Conservation (phyloP, 2,797 vertebrate genomes). For the Sebastiscus albofasciatus region DNA sequence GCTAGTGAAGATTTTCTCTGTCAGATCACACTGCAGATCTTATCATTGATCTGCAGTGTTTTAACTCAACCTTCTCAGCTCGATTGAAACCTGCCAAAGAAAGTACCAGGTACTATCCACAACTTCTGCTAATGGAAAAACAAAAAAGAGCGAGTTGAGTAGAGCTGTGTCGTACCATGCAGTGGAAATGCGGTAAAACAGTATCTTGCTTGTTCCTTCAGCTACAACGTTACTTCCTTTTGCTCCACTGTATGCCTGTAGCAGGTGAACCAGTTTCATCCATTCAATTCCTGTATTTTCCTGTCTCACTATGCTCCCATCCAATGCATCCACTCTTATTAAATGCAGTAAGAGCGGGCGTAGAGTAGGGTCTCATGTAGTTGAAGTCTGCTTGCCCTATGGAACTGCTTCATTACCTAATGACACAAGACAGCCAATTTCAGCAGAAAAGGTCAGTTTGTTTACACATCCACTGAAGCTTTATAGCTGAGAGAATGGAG, state of each 20-base stretch:
- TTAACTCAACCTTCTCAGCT: too few species aligned
- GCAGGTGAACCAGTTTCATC: not conserved
- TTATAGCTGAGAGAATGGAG: conserved; percentile 1
- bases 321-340: not conserved
- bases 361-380: not conserved
- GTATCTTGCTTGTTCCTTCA: not conserved
- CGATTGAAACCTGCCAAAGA: too few species aligned
- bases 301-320: not conserved
- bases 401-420: conserved; percentile 32
- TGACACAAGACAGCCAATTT: conserved; percentile 29
- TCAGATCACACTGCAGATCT: too few species aligned
- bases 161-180: too few species aligned
- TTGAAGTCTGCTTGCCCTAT: not conserved
- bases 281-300: not conserved
- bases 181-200: not conserved
- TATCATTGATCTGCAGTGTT: too few species aligned
- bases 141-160: not conserved
- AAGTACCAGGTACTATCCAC: too few species aligned
- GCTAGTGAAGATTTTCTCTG: too few species aligned
- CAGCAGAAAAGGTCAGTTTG: conserved; percentile 48
- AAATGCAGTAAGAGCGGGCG: not conserved
- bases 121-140: not conserved
- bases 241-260: not conserved
- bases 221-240: not conserved
- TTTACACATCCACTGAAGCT: conserved; percentile 27